These are phyloP conservation scores for Xestia xanthographa DNA, from an alignment of 2,888 invertebrate species.

Conservation along the genomic window DNA sequence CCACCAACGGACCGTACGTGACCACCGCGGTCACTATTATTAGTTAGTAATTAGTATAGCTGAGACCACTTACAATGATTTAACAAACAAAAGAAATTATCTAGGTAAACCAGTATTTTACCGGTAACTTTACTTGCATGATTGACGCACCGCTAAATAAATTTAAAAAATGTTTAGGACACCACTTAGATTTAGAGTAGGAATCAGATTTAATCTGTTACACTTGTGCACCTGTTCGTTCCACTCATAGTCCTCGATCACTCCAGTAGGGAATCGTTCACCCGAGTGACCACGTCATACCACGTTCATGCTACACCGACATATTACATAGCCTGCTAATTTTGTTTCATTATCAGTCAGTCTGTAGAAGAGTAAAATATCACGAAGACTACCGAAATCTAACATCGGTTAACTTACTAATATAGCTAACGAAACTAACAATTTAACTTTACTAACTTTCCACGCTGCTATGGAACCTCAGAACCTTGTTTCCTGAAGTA, in stretches of 20 bases:
- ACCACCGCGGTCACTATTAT: background rate
- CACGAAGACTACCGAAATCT: background rate
- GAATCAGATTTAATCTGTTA: background rate
- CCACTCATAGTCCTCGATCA: background rate
- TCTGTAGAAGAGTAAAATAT: constrained; percentile 1
- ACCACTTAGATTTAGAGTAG: background rate
- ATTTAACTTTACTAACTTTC: constrained; percentile 61
- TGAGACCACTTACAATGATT: background rate
- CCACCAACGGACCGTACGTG: no score
- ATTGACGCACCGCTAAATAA: background rate
- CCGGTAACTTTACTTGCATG: background rate
- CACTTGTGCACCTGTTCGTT: background rate
- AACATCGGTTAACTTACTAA: background rate
- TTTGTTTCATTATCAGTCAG: background rate
- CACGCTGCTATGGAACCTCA: constrained; percentile 81
- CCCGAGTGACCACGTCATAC: background rate
- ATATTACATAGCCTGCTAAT: background rate
- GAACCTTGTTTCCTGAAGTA: constrained; percentile 81
- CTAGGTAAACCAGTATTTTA: background rate
- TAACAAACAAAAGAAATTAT: background rate
- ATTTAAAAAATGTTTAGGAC: background rate
- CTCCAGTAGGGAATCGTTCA: background rate
- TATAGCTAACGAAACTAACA: constrained; percentile 20
- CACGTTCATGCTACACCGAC: background rate
- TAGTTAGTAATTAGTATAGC: background rate